These are phyloP conservation scores for Platichthys flesus DNA, from an alignment of 2,113 vertebrate genomes.

Conservation along the genomic window DNA sequence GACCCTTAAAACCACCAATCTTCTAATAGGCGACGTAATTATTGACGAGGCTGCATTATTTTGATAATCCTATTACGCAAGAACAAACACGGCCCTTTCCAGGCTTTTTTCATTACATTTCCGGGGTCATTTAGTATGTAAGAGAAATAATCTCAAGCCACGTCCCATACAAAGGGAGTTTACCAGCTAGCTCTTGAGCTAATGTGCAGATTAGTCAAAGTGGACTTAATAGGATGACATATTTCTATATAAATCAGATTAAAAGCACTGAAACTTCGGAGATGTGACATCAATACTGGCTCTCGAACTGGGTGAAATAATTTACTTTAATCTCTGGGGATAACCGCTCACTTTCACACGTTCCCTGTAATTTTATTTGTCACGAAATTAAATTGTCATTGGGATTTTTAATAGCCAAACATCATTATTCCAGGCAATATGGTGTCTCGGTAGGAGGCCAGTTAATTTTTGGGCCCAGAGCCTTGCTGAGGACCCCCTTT, in stretches of 20 bases:
- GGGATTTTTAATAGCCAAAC: conserved; percentile 74
- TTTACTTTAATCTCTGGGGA: conserved; percentile 69
- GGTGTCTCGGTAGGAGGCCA: conserved; percentile 77
- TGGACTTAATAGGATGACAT: conserved; percentile 74
- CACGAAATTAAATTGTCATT: conserved; percentile 78
- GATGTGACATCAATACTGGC: conserved; percentile 67
- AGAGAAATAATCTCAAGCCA: conserved; percentile 30
- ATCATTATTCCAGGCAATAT: conserved; percentile 84
- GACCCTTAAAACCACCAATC: conserved; percentile 48
- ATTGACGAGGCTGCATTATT: conserved; percentile 53
- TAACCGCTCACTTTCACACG: conserved; percentile 69
- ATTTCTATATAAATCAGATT: conserved; percentile 81
- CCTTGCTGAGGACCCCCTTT: conserved; percentile 70
- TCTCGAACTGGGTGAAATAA: conserved; percentile 69
- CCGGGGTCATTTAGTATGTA: conserved; percentile 32
- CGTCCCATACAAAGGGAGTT: conserved; percentile 50
- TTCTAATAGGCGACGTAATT: conserved; percentile 64
- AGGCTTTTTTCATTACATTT: conserved; percentile 56
- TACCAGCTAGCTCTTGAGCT: conserved; percentile 47
- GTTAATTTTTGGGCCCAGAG: conserved; percentile 78
- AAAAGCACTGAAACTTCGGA: conserved; percentile 71
- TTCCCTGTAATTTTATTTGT: conserved; percentile 74
- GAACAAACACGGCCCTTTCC: conserved; percentile 62
- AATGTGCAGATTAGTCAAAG: conserved; percentile 77
- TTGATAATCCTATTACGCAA: conserved; percentile 77